Conservation (phyloP, 2,888 invertebrate genomes). For the Leptopterna dolabrata region DNA sequence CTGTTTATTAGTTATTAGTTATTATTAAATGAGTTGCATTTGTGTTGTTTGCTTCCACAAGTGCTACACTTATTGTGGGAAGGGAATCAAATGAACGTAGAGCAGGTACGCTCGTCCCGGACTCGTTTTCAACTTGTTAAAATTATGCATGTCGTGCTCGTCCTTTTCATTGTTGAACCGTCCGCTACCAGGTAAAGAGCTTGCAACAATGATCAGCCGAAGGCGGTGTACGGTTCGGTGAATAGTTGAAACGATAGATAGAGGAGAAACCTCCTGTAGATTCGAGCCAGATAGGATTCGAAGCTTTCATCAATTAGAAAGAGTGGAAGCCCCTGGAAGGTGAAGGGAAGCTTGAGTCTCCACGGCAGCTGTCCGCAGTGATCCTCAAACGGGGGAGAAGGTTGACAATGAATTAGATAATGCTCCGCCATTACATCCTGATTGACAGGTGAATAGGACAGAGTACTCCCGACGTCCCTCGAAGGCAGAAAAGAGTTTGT, state of each 20-base stretch:
- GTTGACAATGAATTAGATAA: slow-evolving; percentile 52
- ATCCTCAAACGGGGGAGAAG: slow-evolving; percentile 27
- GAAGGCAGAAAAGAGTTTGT: slow-evolving; percentile 6
- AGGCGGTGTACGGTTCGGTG: slow-evolving; percentile 35
- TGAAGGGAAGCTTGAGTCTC: background rate
- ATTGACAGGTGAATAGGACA: slow-evolving; percentile 47
- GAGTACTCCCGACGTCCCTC: background rate
- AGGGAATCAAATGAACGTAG: slow-evolving; percentile 1
- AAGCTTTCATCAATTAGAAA: slow-evolving; percentile 47
- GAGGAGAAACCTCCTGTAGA: slow-evolving; percentile 15
- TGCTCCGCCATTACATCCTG: slow-evolving; percentile 49
- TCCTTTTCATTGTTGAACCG: slow-evolving; percentile 22
- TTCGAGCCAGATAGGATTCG: slow-evolving; percentile 36
- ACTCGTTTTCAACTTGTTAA: slow-evolving; percentile 23
- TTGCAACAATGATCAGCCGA: slow-evolving; percentile 23
- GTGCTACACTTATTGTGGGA: too few species aligned
- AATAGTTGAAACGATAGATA: slow-evolving; percentile 36
- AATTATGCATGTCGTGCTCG: slow-evolving; percentile 42
- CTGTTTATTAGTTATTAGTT: too few species aligned
- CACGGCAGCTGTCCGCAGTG: slow-evolving; percentile 37
- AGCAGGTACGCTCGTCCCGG: slow-evolving; percentile 29
- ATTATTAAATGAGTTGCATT: too few species aligned
- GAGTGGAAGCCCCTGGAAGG: background rate
- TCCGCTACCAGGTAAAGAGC: slow-evolving; percentile 22
- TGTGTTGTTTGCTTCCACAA: too few species aligned